Percentiles rank a stretch among this genome's conserved stretches.
These are phyloP conservation scores for Plecturocebus donacophilus DNA, from an alignment of 2,113 vertebrate species.

Conservation along the genomic window DNA sequence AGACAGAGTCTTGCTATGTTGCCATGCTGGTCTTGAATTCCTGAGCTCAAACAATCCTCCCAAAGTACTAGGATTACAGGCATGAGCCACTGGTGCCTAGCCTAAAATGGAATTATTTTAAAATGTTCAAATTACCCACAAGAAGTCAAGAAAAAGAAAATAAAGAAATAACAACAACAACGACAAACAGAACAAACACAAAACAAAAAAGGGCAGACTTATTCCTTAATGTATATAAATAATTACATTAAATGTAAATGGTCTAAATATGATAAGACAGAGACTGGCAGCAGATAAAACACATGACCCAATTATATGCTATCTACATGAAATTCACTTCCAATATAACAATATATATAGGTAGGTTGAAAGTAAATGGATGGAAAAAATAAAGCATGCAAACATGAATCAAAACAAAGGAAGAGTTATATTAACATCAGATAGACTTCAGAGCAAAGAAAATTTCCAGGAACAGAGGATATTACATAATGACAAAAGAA, in stretches of 20 bases:
- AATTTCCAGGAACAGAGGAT: not conserved
- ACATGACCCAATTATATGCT: not conserved
- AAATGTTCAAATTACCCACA: not conserved
- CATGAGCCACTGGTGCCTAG: too few relatives aligned
- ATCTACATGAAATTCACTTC: not conserved
- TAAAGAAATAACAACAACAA: not conserved
- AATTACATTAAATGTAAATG: not conserved
- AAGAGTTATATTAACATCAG: not conserved
- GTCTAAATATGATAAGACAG: not conserved
- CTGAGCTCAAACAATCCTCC: too few relatives aligned
- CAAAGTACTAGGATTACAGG: too few relatives aligned
- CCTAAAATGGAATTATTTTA: not conserved
- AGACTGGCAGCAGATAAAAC: not conserved
- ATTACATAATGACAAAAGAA: not conserved
- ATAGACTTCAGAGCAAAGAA: not conserved
- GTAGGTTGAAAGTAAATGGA: not conserved
- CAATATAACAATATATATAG: not conserved
- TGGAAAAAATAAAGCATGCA: not conserved
- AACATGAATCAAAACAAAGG: not conserved
- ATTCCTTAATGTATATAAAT: not conserved
- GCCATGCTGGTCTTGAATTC: too few relatives aligned
- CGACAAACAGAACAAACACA: not conserved
- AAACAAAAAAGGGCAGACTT: not conserved
- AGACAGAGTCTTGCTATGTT: too few relatives aligned
- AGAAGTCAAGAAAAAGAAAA: not conserved